Evolutionary conservation across 2,888 invertebrate genomes (phyloP), one percentile per base, ranked within the genome.

Genomic region (Drosophila mimica): DNA sequence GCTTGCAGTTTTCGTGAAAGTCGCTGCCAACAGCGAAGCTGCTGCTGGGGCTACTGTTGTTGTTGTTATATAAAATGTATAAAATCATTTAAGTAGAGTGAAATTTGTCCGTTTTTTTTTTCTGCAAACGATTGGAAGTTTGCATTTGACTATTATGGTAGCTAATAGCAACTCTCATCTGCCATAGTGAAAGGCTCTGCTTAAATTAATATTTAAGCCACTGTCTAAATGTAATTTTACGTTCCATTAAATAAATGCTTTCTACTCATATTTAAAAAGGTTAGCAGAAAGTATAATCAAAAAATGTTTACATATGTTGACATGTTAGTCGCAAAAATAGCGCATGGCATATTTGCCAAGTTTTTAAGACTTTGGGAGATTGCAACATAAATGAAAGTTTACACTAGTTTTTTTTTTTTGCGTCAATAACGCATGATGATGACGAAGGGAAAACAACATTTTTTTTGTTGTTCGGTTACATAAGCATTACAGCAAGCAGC

Each of bases 1-100:
- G 86, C 83, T 70, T 89, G 90, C 88, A 89, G 81, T 89, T 89
- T 85, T 89, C 87, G 87, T 87, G 87, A 87, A 87, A 87, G 87
- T 87, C 87, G 73, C 62, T 53, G 63, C 33, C 54, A 58, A 49
- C 57, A 51, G 53, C 65, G 60, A 25, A 30, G 70, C 65, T 51
- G 70, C 58, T 31, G 40, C 25, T 28, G 40, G 48, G 43, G 70
- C 63, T 73, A 71, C 53, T 73, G 69, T 52, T 57, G 61, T 3
- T 58, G 56, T 74, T 70, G 79, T 89, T 87, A 88, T 89, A 87
- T 89, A 87, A 89, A 84, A 73, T 74, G 62, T 81, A 84, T 80
- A 78, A 88, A 88, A 89, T 89, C 86, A 89, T 82, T 88, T 85
- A 85, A 87, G 86, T 87, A 79, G 90, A 89, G 86, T 87, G 86